A percentile compares a stretch with the other conserved stretches of the same genome.
Conservation (phyloP, 1,140 invertebrate species). For the Drosophila truncata region DNA sequence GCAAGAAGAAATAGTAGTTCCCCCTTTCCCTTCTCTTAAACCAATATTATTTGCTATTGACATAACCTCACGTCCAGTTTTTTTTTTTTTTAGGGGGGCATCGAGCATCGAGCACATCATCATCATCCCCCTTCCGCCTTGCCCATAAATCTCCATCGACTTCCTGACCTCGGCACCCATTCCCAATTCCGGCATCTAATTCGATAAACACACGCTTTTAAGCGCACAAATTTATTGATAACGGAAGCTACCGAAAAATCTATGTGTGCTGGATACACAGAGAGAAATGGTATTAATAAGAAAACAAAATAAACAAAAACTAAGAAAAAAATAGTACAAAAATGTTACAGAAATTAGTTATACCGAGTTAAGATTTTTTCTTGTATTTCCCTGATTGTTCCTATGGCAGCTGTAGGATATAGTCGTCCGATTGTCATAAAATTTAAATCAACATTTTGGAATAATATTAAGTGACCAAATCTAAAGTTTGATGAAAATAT, state of each 20-base stretch:
- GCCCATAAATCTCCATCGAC: slow-evolving; percentile 39
- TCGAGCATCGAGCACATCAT: slow-evolving; percentile 1
- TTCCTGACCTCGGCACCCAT: slow-evolving; percentile 27
- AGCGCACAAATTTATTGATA: slow-evolving; percentile 76
- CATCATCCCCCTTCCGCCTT: background rate
- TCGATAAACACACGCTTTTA: slow-evolving; percentile 76
- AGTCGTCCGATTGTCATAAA: too few relatives aligned
- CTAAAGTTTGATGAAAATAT: too few relatives aligned
- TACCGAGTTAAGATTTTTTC: too few relatives aligned
- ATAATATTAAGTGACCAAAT: too few relatives aligned
- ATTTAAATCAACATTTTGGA: too few relatives aligned
- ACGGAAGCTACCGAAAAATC: slow-evolving; percentile 55
- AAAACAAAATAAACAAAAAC: too few relatives aligned
- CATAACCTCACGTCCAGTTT: slow-evolving; percentile 27
- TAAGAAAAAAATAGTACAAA: background rate
- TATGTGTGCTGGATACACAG: background rate
- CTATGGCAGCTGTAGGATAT: too few relatives aligned
- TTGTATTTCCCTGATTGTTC: too few relatives aligned
- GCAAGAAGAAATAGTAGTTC: slow-evolving; percentile 18
- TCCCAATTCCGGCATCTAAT: slow-evolving; percentile 59
- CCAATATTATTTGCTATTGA: slow-evolving; percentile 19
- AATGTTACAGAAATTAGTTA: background rate
- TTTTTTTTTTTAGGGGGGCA: background rate
- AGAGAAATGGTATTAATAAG: background rate
- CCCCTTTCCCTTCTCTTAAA: background rate